Conservation (phyloP, 2,113 vertebrate species). For the Desmodus rotundus region DNA sequence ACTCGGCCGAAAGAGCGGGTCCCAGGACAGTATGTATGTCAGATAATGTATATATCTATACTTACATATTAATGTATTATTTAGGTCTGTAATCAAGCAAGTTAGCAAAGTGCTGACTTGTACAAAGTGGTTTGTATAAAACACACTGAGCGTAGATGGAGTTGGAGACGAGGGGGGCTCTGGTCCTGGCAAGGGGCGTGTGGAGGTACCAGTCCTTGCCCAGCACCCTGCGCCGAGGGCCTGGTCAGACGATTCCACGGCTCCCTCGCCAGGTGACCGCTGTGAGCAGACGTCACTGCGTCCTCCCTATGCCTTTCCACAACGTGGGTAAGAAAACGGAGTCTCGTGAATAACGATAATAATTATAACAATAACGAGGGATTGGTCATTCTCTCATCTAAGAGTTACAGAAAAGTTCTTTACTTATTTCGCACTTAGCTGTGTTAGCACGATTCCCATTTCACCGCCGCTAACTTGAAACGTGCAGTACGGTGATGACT, state of each 20-base stretch:
- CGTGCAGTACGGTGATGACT: background rate
- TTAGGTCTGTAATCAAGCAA: background rate
- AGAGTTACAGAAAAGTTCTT: background rate
- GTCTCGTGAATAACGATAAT: background rate
- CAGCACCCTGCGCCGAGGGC: background rate
- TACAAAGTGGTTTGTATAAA: background rate
- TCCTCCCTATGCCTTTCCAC: background rate
- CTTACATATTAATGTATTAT: background rate
- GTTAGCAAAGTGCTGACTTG: no score
- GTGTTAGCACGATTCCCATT: background rate
- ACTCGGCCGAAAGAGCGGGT: background rate
- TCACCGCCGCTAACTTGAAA: background rate
- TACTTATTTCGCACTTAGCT: background rate
- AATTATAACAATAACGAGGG: background rate
- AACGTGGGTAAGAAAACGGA: background rate
- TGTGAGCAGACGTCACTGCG: accelerated
- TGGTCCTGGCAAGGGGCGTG: accelerated
- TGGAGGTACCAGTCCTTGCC: accelerated
- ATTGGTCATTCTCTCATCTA: background rate
- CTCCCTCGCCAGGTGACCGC: background rate
- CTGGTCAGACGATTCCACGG: background rate
- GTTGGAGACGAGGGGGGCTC: background rate
- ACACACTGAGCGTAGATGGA: accelerated
- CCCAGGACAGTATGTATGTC: background rate
- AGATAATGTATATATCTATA: background rate